Evolutionary conservation across 37 sponge, comb jelly and placozoan genomes (phyloP).

Genomic region (Axinella damicornis): DNA sequence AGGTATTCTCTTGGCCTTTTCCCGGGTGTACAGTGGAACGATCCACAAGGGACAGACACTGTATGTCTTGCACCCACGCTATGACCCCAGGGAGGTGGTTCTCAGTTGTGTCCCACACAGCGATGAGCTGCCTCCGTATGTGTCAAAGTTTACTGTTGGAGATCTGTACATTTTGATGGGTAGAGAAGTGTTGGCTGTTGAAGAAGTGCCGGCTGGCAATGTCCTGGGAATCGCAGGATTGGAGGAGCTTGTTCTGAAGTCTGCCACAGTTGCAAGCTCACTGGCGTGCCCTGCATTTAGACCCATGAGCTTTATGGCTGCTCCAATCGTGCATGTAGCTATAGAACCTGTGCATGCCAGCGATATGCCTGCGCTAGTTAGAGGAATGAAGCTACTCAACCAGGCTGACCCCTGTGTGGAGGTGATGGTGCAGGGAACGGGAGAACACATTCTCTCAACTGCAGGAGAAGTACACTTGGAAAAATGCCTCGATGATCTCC

Average conservation of each 20-base stretch:
- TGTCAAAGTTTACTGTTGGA: constrained; percentile 9
- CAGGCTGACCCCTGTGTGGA: constrained; percentile 95
- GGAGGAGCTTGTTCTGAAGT: constrained; percentile 79
- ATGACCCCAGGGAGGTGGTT: constrained; percentile 68
- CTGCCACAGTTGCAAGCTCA: constrained; percentile 87
- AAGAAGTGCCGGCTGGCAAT: constrained; percentile 86
- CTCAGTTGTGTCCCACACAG: background rate
- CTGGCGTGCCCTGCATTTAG: constrained; percentile 89
- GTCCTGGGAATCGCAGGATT: constrained; percentile 92
- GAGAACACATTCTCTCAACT: constrained; percentile 87
- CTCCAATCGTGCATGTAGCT: constrained; percentile 93
- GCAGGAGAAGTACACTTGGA: constrained; percentile 98
- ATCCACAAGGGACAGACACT: constrained; percentile 67
- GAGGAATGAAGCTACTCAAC: constrained; percentile 90
- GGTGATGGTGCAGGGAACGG: constrained; percentile 81
- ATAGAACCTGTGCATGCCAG: constrained; percentile 83
- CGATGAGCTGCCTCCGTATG: constrained; percentile 16
- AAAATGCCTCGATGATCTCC: constrained; percentile 93
- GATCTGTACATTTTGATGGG: constrained; percentile 96
- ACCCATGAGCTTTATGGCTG: constrained; percentile 73
- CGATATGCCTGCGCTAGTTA: constrained; percentile 72
- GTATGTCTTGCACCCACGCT: constrained; percentile 86
- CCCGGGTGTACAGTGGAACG: constrained; percentile 88
- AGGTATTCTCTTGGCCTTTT: constrained; percentile 80
- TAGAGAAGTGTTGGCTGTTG: constrained; percentile 74